These are phyloP conservation scores for Hedychridium roseum DNA, from an alignment of 2,888 invertebrate species.

Conservation along the genomic window DNA sequence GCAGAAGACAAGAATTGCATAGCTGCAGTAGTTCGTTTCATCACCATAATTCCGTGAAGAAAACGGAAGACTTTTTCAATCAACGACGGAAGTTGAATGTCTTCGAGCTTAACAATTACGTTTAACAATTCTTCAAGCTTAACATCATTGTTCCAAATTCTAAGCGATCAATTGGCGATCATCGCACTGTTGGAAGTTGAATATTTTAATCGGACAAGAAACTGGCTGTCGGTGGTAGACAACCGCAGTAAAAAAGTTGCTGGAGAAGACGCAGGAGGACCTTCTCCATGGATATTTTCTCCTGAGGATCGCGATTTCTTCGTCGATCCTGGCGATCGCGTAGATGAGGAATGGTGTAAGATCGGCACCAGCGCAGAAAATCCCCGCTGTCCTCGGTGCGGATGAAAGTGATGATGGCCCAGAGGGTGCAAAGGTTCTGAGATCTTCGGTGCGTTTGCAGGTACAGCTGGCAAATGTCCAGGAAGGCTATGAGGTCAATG, in stretches of 20 bases:
- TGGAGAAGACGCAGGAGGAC: slow-evolving; percentile 40
- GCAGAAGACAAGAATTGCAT: no score
- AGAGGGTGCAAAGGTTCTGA: slow-evolving; percentile 47
- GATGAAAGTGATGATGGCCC: slow-evolving; percentile 55
- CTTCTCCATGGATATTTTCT: slow-evolving; percentile 30
- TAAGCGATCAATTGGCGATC: no score
- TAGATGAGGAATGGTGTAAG: slow-evolving; percentile 42
- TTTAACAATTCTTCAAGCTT: no score
- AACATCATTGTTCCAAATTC: no score
- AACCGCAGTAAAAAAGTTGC: slow-evolving; percentile 50
- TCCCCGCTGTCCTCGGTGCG: slow-evolving; percentile 46
- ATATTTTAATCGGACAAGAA: no score
- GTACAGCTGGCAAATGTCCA: slow-evolving; percentile 55
- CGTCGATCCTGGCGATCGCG: slow-evolving; percentile 32
- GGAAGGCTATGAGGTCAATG: slow-evolving; percentile 53
- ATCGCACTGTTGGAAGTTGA: no score
- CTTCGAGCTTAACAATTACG: no score
- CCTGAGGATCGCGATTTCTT: slow-evolving; percentile 5
- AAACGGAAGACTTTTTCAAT: no score
- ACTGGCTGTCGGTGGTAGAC: slow-evolving; percentile 46
- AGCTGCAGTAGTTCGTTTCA: no score
- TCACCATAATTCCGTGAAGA: no score
- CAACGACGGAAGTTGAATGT: no score
- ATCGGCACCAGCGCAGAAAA: slow-evolving; percentile 51
- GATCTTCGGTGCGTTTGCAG: slow-evolving; percentile 42